Evolutionary conservation across 2,113 vertebrate genomes (phyloP), one percentile per base, ranked within the genome.

Genomic region (Dunckerocampus dactyliophorus): DNA sequence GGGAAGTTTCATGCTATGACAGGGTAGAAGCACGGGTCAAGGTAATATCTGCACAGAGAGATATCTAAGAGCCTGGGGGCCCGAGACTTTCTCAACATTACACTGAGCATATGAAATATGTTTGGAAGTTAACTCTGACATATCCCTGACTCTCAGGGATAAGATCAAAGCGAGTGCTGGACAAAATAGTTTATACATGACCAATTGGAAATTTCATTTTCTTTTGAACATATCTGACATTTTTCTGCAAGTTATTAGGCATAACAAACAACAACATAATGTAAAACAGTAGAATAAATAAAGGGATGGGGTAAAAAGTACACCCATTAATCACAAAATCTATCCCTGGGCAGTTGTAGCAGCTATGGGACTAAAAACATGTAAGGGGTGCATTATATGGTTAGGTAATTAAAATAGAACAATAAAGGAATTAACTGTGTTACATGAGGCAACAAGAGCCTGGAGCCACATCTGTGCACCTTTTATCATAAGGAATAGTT

Each of bases 31-130:
- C 14, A 9, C 63, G 49, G 47, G 70, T 53, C 47, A 72, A 72
- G 59, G 63, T 61, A 72, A 62, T 47, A 63, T 61, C 39, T 61
- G 48, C 65, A 49, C 34, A 71, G 17, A 46, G n/a, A 62, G 21
- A 62, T 48, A 53, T 67, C n/a, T 39, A 62, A 59, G 12, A 21
- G 39, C 47, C 64, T 43, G 21, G 47, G 1, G 21, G 62, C 31
- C 31, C 45, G 24, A 16, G 64, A 64, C 34, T 59, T 45, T 75
- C 46, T 21, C 22, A 9, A 17, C n/a, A 43, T 39, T 28, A 59
- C 67, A 46, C 14, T 1, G 8, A 51, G 55, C 71, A 75, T 69
- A 78, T 56, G 50, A 63, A 69, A 71, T 62, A 59, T 62, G 63
- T 63, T 75, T 72, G 63, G 57, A 52, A 61, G 58, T 57, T 12